Evolutionary conservation across 2,888 invertebrate species (phyloP).

Genomic region (Apomyelois bistriatella): DNA sequence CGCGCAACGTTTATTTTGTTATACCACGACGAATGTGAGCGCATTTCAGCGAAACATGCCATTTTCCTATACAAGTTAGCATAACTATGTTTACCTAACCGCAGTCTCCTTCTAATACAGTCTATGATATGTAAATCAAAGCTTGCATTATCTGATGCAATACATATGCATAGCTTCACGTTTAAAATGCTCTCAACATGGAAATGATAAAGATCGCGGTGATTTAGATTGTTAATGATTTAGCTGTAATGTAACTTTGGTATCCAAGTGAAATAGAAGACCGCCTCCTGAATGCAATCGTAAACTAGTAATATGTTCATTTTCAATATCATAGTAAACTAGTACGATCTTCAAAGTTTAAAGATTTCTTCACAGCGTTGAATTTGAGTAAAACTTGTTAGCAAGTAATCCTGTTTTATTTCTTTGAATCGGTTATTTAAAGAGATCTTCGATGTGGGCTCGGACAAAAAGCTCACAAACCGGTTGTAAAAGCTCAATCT

Average conservation of each 20-base stretch:
- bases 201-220: slow-evolving; percentile 4
- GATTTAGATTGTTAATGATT: slow-evolving; percentile 8
- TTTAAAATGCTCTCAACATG: slow-evolving; percentile 1
- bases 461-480: slow-evolving; percentile 42
- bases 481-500: slow-evolving; percentile 59
- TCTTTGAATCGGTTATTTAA: neutral
- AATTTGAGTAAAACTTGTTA: too few species aligned
- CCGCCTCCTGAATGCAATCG: neutral
- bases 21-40: neutral
- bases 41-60: neutral
- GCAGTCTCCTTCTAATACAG: neutral
- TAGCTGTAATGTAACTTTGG: neutral
- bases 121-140: slow-evolving; percentile 1
- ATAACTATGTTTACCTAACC: neutral
- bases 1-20: neutral
- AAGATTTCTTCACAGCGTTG: too few species aligned
- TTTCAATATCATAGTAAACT: too few species aligned
- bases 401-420: neutral
- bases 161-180: slow-evolving; percentile 11
- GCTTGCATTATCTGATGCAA: slow-evolving; percentile 8
- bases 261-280: neutral
- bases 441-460: slow-evolving; percentile 18
- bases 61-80: neutral
- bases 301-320: too few species aligned
- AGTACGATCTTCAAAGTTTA: too few species aligned